Evolutionary conservation across 1,140 invertebrate genomes (phyloP).

Genomic region (Pemphigus obesinymphae): DNA sequence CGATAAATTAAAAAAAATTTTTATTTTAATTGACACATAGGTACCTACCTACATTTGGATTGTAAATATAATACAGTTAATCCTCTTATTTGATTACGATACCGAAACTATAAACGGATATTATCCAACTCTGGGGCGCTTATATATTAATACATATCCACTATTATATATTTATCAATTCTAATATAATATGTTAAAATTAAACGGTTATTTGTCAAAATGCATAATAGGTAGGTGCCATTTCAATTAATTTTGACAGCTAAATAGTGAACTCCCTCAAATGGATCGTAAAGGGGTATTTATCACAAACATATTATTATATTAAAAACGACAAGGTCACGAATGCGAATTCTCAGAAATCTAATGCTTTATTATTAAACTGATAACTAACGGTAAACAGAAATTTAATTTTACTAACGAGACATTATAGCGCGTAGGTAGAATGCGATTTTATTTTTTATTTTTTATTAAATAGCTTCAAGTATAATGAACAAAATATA

Average conservation of each 20-base stretch:
- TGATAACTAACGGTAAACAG: slow-evolving; percentile 3
- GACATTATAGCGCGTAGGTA: background rate
- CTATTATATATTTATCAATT: background rate
- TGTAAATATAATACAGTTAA: no score
- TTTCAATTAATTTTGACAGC: background rate
- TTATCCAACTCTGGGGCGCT: no score
- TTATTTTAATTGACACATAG: no score
- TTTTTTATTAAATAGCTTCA: background rate
- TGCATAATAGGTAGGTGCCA: background rate
- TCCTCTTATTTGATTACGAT: no score
- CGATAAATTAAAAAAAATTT: no score
- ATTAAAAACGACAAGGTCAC: background rate
- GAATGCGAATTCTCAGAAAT: slow-evolving; percentile 14
- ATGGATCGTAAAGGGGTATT: background rate
- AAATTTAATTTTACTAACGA: slow-evolving; percentile 12
- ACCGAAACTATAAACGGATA: no score
- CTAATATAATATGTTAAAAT: background rate
- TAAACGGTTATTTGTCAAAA: background rate
- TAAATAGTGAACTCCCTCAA: background rate
- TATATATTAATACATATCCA: no score
- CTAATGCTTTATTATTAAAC: background rate
- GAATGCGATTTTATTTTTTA: background rate
- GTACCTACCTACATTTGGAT: no score
- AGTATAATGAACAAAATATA: background rate
- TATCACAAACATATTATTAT: slow-evolving; percentile 1